Percentiles rank a stretch among this genome's conserved stretches.
Evolutionary conservation across 2,797 vertebrate species (phyloP).

Genomic region (Adelosebastes latens): DNA sequence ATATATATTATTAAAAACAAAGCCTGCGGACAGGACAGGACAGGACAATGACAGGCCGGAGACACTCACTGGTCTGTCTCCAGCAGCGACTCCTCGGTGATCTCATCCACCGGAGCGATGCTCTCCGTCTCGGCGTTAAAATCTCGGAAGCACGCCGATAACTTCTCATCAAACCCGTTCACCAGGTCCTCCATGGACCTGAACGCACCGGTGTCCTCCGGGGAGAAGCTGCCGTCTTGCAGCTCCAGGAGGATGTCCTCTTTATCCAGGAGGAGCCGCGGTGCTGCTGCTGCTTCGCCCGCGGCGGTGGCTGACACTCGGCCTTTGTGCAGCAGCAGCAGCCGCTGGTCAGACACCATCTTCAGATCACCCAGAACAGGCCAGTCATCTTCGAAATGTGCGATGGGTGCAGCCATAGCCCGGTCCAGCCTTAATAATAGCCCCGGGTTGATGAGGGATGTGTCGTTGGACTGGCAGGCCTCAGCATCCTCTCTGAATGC

Average conservation of each 20-base stretch:
- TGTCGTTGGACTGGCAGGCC: slow-evolving; percentile 47
- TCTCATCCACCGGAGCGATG: slow-evolving; percentile 79
- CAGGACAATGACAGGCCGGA: not conserved
- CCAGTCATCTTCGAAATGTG: slow-evolving; percentile 85
- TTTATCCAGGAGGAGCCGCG: slow-evolving; percentile 30
- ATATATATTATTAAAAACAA: not conserved
- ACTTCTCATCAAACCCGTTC: slow-evolving; percentile 84
- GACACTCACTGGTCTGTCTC: slow-evolving; percentile 90
- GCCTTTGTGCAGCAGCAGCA: slow-evolving; percentile 52
- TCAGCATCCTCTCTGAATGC: slow-evolving; percentile 63
- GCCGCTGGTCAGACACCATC: slow-evolving; percentile 47
- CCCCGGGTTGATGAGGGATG: slow-evolving; percentile 36
- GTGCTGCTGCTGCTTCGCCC: slow-evolving; percentile 38
- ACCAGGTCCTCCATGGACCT: slow-evolving; percentile 73
- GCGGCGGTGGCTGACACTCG: slow-evolving; percentile 60
- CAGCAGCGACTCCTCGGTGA: slow-evolving; percentile 87
- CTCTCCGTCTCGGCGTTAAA: slow-evolving; percentile 70
- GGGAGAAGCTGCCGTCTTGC: slow-evolving; percentile 35
- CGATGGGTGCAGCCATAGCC: slow-evolving; percentile 80
- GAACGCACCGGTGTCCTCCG: slow-evolving; percentile 35
- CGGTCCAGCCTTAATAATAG: slow-evolving; percentile 26
- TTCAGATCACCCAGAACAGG: slow-evolving; percentile 82
- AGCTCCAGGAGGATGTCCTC: slow-evolving; percentile 33
- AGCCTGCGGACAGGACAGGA: not conserved
- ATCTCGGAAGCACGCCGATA: slow-evolving; percentile 86